Evolutionary conservation across 1,140 invertebrate species (phyloP).

Genomic region (Drosophila mayri): DNA sequence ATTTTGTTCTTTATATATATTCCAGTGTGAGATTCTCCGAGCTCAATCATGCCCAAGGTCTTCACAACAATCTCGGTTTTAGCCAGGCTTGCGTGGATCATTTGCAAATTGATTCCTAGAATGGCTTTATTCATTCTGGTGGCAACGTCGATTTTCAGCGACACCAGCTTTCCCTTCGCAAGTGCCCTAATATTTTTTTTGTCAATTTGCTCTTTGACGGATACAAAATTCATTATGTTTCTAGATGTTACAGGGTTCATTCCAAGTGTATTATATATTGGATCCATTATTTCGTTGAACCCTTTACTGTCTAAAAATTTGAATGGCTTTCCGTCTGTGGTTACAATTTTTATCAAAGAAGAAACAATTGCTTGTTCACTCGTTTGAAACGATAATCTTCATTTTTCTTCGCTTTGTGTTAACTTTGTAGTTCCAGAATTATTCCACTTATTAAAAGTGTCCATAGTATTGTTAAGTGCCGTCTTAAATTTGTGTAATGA

Average conservation of each 20-base stretch:
- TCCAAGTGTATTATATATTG: conserved; percentile 31
- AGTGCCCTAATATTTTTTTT: too few relatives aligned
- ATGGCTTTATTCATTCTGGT: conserved; percentile 32
- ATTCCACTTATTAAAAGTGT: too few relatives aligned
- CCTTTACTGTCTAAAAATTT: conserved; percentile 30
- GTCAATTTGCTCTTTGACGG: too few relatives aligned
- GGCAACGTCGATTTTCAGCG: too few relatives aligned
- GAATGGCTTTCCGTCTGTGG: conserved; percentile 39
- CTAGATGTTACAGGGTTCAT: conserved; percentile 24
- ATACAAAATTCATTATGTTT: too few relatives aligned
- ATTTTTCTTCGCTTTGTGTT: too few relatives aligned
- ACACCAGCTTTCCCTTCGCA: too few relatives aligned
- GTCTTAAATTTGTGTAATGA: conserved; percentile 24
- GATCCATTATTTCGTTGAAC: conserved; percentile 27
- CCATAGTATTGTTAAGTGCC: too few relatives aligned
- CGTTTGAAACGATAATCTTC: too few relatives aligned
- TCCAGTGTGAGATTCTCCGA: too few relatives aligned
- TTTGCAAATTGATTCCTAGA: conserved; percentile 27
- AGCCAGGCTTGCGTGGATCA: conserved; percentile 4
- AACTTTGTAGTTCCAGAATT: too few relatives aligned
- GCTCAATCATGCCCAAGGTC: conserved; percentile 20
- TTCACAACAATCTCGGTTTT: conserved; percentile 33
- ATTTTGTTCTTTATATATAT: too few relatives aligned
- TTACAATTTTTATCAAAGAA: conserved; percentile 34
- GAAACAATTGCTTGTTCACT: conserved; percentile 30